Base-by-base conservation (phyloP, 2,888 invertebrate genomes). In the Pristionchus fissidentatus region DNA sequence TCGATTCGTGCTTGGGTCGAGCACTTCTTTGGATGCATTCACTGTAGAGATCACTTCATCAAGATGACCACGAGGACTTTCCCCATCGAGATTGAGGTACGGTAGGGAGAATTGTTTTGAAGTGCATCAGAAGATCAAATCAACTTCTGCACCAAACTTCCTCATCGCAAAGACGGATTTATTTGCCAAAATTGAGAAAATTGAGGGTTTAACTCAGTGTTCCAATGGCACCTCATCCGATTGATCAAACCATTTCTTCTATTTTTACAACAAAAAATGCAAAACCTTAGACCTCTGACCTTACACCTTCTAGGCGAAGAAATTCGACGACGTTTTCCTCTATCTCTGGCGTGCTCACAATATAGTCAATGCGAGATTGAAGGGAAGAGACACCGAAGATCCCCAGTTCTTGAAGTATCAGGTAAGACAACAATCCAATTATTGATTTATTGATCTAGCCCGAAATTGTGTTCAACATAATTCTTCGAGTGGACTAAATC, bases 11-110 rank as follows among this genome's bases (percentile, higher is more conserved):
- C 95, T 0, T 99, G 97, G 93, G 95, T 98, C n/a, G 95, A 95
- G 90, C 93, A 96, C 92, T 98, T 97, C 94, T 99, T 99, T 93
- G 97, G 97, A 2, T 99, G 99, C 92, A 94, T 95, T 3, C 96
- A 96, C 85, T 99, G 98, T 92, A 94, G 96, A 3, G 93, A 95
- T 90, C 97, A 99, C 94, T 99, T 99, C 92, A 94, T 95, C 92
- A 94, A 95, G 85, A 97, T 97, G 97, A 95, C 97, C 46, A 93
- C 93, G 1, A 94, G 94, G 26, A 88, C 88, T 10, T 89, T 88
- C 84, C 87, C 87, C 60, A 89, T 91, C 81, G 90, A 90, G 84
- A 66, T 89, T 90, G 41, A 91, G 89, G 85, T 87, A n/a, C n/a
- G n/a, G n/a, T n/a, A n/a, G n/a, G n/a, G 84, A n/a, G 88, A 29